These are phyloP conservation scores for Pica pica DNA, from an alignment of 2,113 vertebrate species.

Conservation along the genomic window DNA sequence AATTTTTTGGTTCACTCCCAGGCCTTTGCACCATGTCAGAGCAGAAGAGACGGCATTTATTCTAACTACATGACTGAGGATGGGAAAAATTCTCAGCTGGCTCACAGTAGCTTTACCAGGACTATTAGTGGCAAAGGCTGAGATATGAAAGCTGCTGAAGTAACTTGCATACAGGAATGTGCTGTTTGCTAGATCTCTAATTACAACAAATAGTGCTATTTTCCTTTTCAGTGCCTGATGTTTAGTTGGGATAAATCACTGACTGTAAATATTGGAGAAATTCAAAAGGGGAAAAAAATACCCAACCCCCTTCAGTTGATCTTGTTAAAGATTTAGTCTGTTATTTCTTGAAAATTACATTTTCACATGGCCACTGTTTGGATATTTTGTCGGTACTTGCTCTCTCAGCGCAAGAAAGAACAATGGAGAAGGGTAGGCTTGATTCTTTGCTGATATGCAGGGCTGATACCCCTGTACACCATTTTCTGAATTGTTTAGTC, in stretches of 20 bases:
- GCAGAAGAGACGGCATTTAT: slow-evolving; percentile 10
- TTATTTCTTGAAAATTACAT: neutral
- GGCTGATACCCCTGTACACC: neutral
- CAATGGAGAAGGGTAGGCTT: neutral
- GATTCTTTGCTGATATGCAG: neutral
- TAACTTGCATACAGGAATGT: neutral
- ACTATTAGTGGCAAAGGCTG: neutral
- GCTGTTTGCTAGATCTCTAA: neutral
- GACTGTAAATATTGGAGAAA: neutral
- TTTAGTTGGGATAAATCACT: neutral
- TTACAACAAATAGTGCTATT: neutral
- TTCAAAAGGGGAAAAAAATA: neutral
- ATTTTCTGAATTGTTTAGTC: neutral
- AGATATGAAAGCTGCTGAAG: neutral
- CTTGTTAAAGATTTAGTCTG: neutral
- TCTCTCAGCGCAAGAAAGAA: neutral
- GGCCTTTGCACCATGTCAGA: neutral
- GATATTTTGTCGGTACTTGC: neutral
- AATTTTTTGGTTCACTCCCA: neutral
- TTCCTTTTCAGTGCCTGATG: slow-evolving; percentile 1
- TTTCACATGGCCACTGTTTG: neutral
- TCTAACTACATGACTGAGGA: neutral
- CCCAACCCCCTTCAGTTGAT: neutral
- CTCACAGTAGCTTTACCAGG: neutral
- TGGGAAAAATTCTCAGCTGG: neutral